Conservation (phyloP, 2,888 invertebrate species). For the Drosophila melanosoma region DNA sequence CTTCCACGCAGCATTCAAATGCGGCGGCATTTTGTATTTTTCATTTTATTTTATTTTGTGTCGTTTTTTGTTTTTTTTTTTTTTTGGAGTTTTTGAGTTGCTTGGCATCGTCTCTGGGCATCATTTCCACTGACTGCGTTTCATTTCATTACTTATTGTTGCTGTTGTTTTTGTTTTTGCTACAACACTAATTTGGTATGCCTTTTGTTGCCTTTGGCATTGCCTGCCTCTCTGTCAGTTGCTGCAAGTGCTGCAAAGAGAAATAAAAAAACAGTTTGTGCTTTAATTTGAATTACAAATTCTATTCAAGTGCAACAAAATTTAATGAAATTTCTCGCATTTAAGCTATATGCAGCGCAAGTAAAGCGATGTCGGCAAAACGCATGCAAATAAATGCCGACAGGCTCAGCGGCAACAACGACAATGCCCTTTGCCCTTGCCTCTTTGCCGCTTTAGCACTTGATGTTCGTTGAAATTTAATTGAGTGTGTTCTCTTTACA, state of each 20-base stretch:
- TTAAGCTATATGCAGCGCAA: constrained; percentile 44
- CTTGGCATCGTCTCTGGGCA: constrained; percentile 54
- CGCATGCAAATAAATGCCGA: constrained; percentile 46
- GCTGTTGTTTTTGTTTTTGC: constrained; percentile 52
- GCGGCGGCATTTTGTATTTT: constrained; percentile 69
- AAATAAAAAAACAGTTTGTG: constrained; percentile 59
- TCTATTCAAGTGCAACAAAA: constrained; percentile 64
- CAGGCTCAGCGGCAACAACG: constrained; percentile 23
- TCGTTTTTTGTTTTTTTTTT: constrained; percentile 31
- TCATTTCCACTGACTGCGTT: constrained; percentile 79
- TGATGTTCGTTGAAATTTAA: constrained; percentile 71
- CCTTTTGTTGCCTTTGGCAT: constrained; percentile 60
- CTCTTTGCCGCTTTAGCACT: constrained; percentile 65
- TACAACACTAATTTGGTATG: constrained; percentile 75
- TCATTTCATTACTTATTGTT: constrained; percentile 59
- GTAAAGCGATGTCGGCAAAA: constrained; percentile 16
- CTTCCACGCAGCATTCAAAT: constrained; percentile 77
- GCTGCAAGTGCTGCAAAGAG: background rate
- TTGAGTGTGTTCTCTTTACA: constrained; percentile 66
- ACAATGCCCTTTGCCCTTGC: background rate
- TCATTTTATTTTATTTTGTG: constrained; percentile 30
- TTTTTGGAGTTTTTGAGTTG: constrained; percentile 51
- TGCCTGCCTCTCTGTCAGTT: constrained; percentile 1
- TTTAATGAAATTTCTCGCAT: constrained; percentile 68
- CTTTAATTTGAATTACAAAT: constrained; percentile 80